Evolutionary conservation across 2,888 invertebrate genomes (phyloP).

Genomic region (Fragum fragum): DNA sequence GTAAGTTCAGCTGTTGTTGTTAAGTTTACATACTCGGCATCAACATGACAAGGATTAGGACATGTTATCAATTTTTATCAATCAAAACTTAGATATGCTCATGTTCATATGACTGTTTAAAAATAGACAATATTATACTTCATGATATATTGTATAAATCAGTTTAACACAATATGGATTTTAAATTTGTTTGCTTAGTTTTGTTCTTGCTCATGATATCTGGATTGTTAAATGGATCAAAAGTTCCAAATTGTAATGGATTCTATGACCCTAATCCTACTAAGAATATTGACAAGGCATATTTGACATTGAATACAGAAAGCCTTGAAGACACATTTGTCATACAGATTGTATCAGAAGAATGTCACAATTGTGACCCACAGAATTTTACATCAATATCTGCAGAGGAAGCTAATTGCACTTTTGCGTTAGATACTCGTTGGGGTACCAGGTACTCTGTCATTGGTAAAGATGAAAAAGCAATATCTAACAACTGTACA

Average conservation of each 20-base stretch:
- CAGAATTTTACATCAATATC: constrained; percentile 58
- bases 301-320: constrained; percentile 48
- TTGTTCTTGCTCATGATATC: neutral
- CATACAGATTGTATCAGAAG: constrained; percentile 50
- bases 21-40: no score
- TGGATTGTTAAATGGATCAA: neutral
- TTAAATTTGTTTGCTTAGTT: neutral
- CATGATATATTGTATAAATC: neutral
- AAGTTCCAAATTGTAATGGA: neutral
- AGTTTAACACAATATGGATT: neutral
- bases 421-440: constrained; percentile 75
- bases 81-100: neutral
- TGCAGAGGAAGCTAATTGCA: constrained; percentile 64
- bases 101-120: neutral
- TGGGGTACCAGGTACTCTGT: constrained; percentile 71
- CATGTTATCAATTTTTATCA: no score
- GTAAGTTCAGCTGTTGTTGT: no score
- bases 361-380: constrained; percentile 68
- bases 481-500: constrained; percentile 35
- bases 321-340: constrained; percentile 40
- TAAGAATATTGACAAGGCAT: constrained; percentile 41
- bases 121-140: neutral
- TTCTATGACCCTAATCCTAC: neutral
- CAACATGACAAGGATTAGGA: no score
- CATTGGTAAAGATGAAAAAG: constrained; percentile 7